Conservation (phyloP, 2,888 invertebrate genomes). For the Meiosimyza decipiens region DNA sequence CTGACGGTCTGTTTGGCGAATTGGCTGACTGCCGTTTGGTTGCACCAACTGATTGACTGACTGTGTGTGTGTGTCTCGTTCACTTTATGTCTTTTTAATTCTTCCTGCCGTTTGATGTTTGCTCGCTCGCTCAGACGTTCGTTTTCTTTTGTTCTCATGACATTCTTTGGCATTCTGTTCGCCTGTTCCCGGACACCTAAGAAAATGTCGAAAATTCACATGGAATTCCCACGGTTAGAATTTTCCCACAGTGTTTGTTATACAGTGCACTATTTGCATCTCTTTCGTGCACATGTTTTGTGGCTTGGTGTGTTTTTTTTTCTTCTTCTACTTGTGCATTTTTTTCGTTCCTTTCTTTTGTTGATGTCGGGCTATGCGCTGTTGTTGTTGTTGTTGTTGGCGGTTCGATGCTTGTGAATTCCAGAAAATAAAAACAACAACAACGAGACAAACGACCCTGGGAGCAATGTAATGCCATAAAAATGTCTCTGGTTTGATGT, state of each 20-base stretch:
- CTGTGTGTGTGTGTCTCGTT: too few species aligned
- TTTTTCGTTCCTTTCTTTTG: too few species aligned
- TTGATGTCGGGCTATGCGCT: constrained; percentile 16
- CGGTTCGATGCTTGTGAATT: constrained; percentile 14
- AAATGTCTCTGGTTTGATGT: constrained; percentile 44
- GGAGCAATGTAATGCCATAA: constrained; percentile 48
- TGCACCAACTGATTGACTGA: too few species aligned
- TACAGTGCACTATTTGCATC: background rate
- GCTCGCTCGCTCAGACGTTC: constrained; percentile 6
- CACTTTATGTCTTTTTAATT: too few species aligned
- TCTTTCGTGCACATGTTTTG: background rate
- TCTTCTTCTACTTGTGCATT: too few species aligned
- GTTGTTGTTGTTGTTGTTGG: constrained; percentile 19
- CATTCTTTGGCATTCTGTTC: constrained; percentile 54
- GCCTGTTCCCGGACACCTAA: constrained; percentile 66
- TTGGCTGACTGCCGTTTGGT: too few species aligned
- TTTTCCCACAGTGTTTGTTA: constrained; percentile 63
- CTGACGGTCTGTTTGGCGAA: too few species aligned
- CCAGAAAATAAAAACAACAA: constrained; percentile 48
- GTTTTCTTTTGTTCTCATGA: constrained; percentile 49
- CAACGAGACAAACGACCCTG: constrained; percentile 17
- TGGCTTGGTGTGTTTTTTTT: background rate
- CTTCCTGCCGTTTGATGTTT: background rate
- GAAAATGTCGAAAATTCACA: constrained; percentile 66
- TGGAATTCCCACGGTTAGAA: constrained; percentile 68